phyloP scores from a whole-genome alignment of 92 coral and sea anemone genomes.

The Zoanthus sansibaricus region DNA sequence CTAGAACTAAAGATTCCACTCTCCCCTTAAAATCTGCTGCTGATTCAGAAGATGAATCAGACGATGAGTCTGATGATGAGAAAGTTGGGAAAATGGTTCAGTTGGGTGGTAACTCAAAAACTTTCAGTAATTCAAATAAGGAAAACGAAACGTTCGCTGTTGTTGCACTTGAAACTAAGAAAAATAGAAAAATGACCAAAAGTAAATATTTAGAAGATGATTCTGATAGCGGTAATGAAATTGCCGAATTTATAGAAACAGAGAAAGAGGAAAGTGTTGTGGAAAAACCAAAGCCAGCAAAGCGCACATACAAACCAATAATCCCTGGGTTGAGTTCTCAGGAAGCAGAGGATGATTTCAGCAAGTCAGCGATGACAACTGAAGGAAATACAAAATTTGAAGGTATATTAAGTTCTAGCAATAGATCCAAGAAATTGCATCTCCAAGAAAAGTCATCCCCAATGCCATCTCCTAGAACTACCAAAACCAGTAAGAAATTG shows the following conservation, averaged over 20 bases:
- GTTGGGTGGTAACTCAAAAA: background rate
- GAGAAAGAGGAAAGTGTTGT: slow-evolving; percentile 4
- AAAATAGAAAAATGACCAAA: background rate
- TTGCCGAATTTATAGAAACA: background rate
- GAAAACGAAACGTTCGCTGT: background rate
- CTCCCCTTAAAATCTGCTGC: slow-evolving; percentile 4
- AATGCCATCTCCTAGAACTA: slow-evolving; percentile 17
- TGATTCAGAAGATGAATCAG: slow-evolving; percentile 6
- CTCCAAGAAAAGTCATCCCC: background rate
- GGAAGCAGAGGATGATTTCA: slow-evolving; percentile 11
- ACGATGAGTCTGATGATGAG: slow-evolving; percentile 39
- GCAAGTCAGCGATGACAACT: background rate
- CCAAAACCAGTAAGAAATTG: background rate
- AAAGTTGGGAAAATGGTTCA: slow-evolving; percentile 27
- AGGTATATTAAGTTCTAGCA: background rate
- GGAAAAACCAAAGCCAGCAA: slow-evolving; percentile 2
- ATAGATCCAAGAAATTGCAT: background rate
- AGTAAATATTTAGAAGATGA: slow-evolving; percentile 23
- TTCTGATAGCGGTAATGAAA: slow-evolving; percentile 5
- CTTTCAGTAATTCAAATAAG: background rate
- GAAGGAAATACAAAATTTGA: background rate
- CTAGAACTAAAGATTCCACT: background rate
- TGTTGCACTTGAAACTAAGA: background rate
- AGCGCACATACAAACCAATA: background rate
- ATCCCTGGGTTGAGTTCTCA: background rate